A percentile compares a stretch with the other conserved stretches of the same genome.
Evolutionary conservation across 2,797 vertebrate species (phyloP).

Genomic region (Euphonia xanthogaster): DNA sequence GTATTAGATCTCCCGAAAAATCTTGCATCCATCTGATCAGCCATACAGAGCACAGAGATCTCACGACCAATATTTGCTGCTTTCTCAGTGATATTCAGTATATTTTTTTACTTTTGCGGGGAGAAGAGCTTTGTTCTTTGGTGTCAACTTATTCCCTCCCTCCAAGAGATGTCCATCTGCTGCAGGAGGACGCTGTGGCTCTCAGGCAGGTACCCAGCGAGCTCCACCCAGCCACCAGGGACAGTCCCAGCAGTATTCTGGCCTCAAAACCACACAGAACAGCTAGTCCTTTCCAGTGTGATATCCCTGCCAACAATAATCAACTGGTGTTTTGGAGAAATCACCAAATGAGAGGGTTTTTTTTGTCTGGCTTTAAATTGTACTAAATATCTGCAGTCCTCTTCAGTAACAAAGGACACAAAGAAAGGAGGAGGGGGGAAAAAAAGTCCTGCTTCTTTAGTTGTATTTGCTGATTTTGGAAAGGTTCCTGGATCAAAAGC

Average conservation of each 20-base stretch:
- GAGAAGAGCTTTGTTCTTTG: background rate
- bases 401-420: constrained; percentile 26
- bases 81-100: background rate
- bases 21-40: background rate
- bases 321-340: constrained; percentile 40
- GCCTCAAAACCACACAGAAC: constrained; percentile 18
- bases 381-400: constrained; percentile 29
- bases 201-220: background rate
- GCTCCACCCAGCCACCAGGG: background rate
- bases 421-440: rapidly evolving
- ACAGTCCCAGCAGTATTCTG: background rate
- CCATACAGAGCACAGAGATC: background rate
- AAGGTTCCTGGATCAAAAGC: constrained; percentile 38
- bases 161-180: background rate
- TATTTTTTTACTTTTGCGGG: background rate
- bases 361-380: constrained; percentile 13
- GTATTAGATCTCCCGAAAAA: background rate
- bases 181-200: rapidly evolving
- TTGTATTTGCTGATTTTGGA: constrained; percentile 26
- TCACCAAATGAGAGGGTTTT: background rate
- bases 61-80: background rate
- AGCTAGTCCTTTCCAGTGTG: constrained; percentile 41
- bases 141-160: background rate
- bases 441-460: background rate
- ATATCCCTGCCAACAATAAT: constrained; percentile 40